A percentile compares a stretch with the other conserved stretches of the same genome.
phyloP scores from a whole-genome alignment of 2,888 invertebrate genomes.

The Thecocarcelia acutangulata region DNA sequence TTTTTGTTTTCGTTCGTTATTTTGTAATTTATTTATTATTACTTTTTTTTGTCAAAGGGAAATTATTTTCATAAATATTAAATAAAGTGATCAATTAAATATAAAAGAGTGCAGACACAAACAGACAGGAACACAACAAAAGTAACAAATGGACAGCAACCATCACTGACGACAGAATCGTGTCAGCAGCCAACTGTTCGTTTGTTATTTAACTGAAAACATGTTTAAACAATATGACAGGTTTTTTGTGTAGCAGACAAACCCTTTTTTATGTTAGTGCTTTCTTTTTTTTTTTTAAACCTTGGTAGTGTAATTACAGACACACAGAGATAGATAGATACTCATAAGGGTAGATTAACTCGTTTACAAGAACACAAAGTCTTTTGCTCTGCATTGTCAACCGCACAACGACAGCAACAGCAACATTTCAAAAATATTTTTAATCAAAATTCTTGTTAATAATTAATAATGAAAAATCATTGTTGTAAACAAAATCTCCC shows the following conservation, averaged over 20 bases:
- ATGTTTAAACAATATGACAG: constrained; percentile 28
- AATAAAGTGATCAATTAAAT: constrained; percentile 63
- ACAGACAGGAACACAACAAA: constrained; percentile 2
- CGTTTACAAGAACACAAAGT: constrained; percentile 10
- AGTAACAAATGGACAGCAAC: constrained; percentile 10
- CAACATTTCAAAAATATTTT: constrained; percentile 70
- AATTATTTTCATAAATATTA: constrained; percentile 68
- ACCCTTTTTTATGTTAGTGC: constrained; percentile 2
- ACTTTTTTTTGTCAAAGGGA: constrained; percentile 9
- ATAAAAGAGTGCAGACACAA: constrained; percentile 18
- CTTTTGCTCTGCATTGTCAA: constrained; percentile 8
- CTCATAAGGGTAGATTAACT: constrained; percentile 40
- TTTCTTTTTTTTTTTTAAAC: not conserved
- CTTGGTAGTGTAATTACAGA: not conserved
- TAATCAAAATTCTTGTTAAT: constrained; percentile 81
- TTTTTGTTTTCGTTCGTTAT: constrained; percentile 4
- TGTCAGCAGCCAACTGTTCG: constrained; percentile 43
- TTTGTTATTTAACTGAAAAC: constrained; percentile 17
- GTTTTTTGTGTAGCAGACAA: constrained; percentile 17
- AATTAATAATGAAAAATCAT: constrained; percentile 78
- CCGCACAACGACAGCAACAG: not conserved
- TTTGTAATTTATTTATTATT: not conserved
- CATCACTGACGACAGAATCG: constrained; percentile 49
- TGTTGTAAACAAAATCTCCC: constrained; percentile 43
- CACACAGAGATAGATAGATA: too few species aligned